Evolutionary conservation across 2,888 invertebrate species (phyloP).

Genomic region (Agrenia bidenticulata): DNA sequence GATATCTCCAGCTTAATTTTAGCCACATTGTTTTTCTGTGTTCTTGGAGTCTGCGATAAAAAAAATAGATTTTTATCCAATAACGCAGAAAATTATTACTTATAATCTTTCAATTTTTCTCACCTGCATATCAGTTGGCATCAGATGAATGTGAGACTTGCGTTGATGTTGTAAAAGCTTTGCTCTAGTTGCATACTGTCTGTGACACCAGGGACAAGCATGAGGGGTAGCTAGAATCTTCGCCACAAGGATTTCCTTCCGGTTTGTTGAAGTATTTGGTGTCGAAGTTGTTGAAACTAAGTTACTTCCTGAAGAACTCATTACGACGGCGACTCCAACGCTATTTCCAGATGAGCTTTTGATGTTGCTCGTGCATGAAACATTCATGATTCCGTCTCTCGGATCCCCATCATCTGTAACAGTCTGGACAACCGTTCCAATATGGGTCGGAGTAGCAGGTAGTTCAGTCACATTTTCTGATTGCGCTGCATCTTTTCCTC

Average conservation of each 20-base stretch:
- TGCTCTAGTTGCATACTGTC: slow-evolving; percentile 64
- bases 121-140: slow-evolving; percentile 52
- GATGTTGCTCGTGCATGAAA: slow-evolving; percentile 16
- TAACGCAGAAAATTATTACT: not conserved
- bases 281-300: slow-evolving; percentile 33
- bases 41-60: slow-evolving; percentile 42
- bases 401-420: slow-evolving; percentile 34
- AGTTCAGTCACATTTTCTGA: not conserved
- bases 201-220: slow-evolving; percentile 76
- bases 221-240: slow-evolving; percentile 71
- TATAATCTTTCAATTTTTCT: not conserved
- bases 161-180: slow-evolving; percentile 61
- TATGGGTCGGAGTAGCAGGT: slow-evolving; percentile 22
- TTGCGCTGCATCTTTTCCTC: slow-evolving; percentile 26
- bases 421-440: slow-evolving; percentile 36
- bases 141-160: slow-evolving; percentile 56
- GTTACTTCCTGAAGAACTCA: slow-evolving; percentile 21
- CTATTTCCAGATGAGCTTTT: slow-evolving; percentile 15
- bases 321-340: slow-evolving; percentile 22
- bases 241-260: slow-evolving; percentile 60
- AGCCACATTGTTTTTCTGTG: slow-evolving; percentile 52
- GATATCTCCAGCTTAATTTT: slow-evolving; percentile 12
- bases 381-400: slow-evolving; percentile 20
- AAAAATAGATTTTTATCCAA: not conserved
- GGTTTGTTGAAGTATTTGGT: slow-evolving; percentile 17